Conservation (phyloP, 2,113 vertebrate species). For the Prunella fulvescens region DNA sequence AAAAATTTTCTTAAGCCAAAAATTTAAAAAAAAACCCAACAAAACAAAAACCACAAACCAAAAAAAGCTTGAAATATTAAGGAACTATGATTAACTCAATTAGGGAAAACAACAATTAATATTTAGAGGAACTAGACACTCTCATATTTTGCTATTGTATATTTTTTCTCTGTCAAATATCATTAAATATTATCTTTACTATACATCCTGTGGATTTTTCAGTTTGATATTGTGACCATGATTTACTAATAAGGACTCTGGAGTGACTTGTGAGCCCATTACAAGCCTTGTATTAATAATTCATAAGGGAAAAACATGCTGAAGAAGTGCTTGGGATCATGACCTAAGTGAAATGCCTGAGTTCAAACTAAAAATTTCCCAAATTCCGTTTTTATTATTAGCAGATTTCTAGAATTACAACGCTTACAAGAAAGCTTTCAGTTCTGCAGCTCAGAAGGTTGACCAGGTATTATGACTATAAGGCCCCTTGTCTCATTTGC, state of each 20-base stretch:
- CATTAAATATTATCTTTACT: neutral
- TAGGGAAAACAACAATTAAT: neutral
- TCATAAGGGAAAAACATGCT: constrained; percentile 55
- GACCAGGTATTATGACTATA: neutral
- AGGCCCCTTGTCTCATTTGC: neutral
- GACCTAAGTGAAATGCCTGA: constrained; percentile 40
- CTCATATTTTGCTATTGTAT: neutral
- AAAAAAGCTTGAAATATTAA: neutral
- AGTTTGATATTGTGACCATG: constrained; percentile 27
- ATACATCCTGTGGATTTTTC: neutral
- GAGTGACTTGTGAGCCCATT: constrained; percentile 39
- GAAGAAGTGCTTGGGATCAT: constrained; percentile 60
- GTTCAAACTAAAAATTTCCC: constrained; percentile 37
- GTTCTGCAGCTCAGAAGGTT: neutral
- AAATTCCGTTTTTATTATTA: constrained; percentile 60
- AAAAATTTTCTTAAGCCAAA: neutral
- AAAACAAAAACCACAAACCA: neutral
- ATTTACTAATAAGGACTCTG: constrained; percentile 60
- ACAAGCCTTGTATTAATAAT: constrained; percentile 68
- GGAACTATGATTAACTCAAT: neutral
- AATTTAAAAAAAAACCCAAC: neutral
- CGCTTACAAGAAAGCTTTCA: constrained; percentile 31
- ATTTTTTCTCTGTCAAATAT: neutral
- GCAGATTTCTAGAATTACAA: constrained; percentile 42
- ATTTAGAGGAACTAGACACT: neutral